Base-by-base conservation (phyloP, 2,888 invertebrate genomes). In the Drosophila acutilabella region DNA sequence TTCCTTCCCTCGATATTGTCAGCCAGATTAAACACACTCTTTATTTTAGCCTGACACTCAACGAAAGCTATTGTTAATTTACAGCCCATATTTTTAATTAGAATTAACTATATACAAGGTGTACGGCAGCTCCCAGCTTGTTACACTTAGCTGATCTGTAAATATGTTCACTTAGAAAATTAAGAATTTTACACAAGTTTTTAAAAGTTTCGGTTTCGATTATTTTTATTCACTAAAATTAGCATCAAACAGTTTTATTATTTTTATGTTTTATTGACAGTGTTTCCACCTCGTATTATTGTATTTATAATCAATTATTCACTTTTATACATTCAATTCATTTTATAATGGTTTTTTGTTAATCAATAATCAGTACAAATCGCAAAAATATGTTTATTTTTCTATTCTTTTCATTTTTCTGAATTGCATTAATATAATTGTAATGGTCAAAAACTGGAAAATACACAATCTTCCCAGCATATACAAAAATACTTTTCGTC, bases 351-450 rank as follows among this genome's bases (percentile, higher is more conserved):
- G 54, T 68, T 71, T 71, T 41, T 79, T 86, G 86, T 90, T 90
- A 88, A 88, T 89, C 83, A 80, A 80, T 87, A 79, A 87, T 90
- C 91, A 90, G 90, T 90, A 89, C 91, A 88, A 89, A 90, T 88
- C 76, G 88, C 78, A 75, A 81, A 76, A 72, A 74, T 71, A 71
- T 68, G 52, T 71, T 62, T 60, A 41, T 59, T 47, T 61, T 62
- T 10, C 3, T 61, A 59, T 52, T 71, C 8, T 61, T 47, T 61
- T 62, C 13, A 3, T 61, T 61, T 52, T 74, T 62, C 13, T 36
- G 13, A 36, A 60, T 75, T 59, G 62, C 64, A 78, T 77, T 69
- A 72, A 65, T 59, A 67, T 58, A 61, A 60, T 70, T 65, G 71
- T 68, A 70, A 73, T 64, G 56, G 53, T 70, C 64, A 36, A 75